Conservation (phyloP, 2,888 invertebrate genomes). For the Ernsta delagoae region DNA sequence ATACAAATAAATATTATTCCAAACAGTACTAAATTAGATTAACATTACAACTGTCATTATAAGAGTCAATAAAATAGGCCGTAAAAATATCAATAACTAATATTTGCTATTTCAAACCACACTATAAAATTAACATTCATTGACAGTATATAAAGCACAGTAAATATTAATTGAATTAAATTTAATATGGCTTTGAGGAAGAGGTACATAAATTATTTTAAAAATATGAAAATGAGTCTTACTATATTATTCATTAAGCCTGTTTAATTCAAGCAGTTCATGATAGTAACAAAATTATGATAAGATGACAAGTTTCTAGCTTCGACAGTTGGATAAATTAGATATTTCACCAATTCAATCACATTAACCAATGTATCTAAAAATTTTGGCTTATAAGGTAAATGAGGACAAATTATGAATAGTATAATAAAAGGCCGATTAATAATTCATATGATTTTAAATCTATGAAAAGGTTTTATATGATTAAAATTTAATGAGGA, state of each 20-base stretch:
- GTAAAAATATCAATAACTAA: constrained; percentile 17
- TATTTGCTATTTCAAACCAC: constrained; percentile 8
- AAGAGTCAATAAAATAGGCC: constrained; percentile 1
- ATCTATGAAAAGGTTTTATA: too few species aligned
- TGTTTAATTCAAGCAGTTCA: not conserved
- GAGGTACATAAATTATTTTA: not conserved
- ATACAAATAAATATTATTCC: not conserved
- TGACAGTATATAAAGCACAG: not conserved
- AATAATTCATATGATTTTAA: too few species aligned
- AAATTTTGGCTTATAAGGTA: too few species aligned
- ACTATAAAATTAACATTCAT: constrained; percentile 18
- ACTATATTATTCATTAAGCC: not conserved
- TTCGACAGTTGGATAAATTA: not conserved
- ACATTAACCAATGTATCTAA: too few species aligned
- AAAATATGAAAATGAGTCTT: constrained; percentile 16
- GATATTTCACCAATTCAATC: too few species aligned
- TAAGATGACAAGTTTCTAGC: not conserved
- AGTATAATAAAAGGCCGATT: too few species aligned
- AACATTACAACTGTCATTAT: not conserved
- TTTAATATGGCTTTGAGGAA: constrained; percentile 2
- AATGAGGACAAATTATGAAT: too few species aligned
- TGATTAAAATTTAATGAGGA: too few species aligned
- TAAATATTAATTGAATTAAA: constrained; percentile 1
- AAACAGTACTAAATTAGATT: not conserved
- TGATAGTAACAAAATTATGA: not conserved